Conservation (phyloP, 2,113 vertebrate genomes). For the Aphyosemion australe region DNA sequence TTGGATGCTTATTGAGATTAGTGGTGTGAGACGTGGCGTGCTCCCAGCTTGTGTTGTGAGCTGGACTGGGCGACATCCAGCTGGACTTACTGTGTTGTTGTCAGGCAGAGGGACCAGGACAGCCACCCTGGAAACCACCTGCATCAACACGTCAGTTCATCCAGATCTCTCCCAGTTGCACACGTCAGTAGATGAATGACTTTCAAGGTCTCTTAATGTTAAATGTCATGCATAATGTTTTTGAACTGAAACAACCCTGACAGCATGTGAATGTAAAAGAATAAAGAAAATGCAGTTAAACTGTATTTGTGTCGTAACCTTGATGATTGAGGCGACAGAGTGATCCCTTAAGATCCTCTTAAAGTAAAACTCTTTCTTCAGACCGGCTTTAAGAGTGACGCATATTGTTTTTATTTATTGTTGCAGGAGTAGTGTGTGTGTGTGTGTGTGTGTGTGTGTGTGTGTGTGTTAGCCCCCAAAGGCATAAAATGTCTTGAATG, state of each 20-base stretch:
- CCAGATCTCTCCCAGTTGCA: slow-evolving; percentile 36
- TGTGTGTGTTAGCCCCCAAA: too few relatives aligned
- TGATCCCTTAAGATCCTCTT: slow-evolving; percentile 54
- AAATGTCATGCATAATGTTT: slow-evolving; percentile 7
- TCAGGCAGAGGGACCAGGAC: slow-evolving; percentile 62
- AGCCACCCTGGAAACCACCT: slow-evolving; percentile 66
- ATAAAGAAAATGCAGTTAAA: slow-evolving; percentile 21
- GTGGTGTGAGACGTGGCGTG: slow-evolving; percentile 32
- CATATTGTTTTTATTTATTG: not conserved
- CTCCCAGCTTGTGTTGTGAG: slow-evolving; percentile 50
- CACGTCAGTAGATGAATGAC: slow-evolving; percentile 50
- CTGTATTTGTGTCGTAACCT: slow-evolving; percentile 11
- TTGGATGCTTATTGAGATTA: slow-evolving; percentile 62
- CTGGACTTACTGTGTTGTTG: slow-evolving; percentile 52
- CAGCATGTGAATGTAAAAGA: slow-evolving; percentile 61
- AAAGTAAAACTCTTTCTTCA: slow-evolving; percentile 25
- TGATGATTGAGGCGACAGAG: slow-evolving; percentile 20
- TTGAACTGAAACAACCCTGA: slow-evolving; percentile 20
- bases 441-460: too few relatives aligned
- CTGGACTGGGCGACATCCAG: slow-evolving; percentile 48
- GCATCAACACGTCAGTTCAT: slow-evolving; percentile 41
- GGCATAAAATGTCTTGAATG: slow-evolving; percentile 16
- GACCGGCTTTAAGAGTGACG: slow-evolving; percentile 27
- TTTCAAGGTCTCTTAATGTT: slow-evolving; percentile 55
- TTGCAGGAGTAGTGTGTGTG: not conserved